Conservation (phyloP, 30 jellyfish, hydroid and myxozoan species). For the Hydractinia echinata region DNA sequence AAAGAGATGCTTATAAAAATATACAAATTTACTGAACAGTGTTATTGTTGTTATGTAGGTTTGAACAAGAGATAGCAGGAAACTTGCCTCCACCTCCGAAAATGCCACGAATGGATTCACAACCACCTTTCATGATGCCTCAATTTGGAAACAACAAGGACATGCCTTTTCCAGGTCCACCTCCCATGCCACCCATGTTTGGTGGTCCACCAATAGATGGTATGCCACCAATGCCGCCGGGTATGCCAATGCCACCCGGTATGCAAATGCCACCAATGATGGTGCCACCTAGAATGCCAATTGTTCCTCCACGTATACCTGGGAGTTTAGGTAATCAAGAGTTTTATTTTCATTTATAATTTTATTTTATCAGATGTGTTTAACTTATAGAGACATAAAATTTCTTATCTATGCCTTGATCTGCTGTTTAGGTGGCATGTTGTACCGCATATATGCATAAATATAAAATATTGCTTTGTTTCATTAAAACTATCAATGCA, state of each 20-base stretch:
- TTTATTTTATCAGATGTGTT: no score
- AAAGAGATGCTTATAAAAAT: no score
- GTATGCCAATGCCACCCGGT: conserved; percentile 63
- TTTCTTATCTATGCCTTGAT: no score
- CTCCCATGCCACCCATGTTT: conserved; percentile 41
- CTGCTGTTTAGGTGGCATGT: no score
- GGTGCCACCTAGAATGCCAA: conserved; percentile 60
- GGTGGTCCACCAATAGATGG: conserved; percentile 20
- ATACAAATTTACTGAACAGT: no score
- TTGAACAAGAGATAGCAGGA: conserved; percentile 89
- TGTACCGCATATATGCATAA: no score
- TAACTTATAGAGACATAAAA: no score
- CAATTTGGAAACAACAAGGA: conserved; percentile 22
- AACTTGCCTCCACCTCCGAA: conserved; percentile 98
- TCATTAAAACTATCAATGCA: no score
- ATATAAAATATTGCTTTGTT: no score
- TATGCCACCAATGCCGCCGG: conserved; percentile 28
- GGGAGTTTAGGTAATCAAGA: neutral
- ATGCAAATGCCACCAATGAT: conserved; percentile 39
- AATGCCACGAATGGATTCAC: conserved; percentile 37
- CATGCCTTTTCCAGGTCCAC: conserved; percentile 57
- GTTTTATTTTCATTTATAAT: no score
- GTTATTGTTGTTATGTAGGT: conserved; percentile 22
- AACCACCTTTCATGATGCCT: conserved; percentile 25
- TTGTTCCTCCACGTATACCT: conserved; percentile 6